Conservation (phyloP, 2,888 invertebrate species). For the Aporophyla nigra region DNA sequence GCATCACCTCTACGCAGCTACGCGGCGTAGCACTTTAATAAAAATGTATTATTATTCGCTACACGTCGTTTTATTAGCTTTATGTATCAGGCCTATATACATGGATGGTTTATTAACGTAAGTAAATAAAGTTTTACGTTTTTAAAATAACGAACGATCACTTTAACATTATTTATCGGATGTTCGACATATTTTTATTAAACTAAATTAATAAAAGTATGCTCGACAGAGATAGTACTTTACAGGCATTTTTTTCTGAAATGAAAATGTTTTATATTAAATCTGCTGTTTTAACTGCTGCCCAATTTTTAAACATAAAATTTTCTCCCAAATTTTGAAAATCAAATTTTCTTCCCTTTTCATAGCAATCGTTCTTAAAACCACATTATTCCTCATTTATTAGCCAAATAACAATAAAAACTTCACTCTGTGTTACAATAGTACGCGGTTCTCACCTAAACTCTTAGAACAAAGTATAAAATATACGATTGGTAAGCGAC, state of each 20-base stretch:
- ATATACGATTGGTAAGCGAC: constrained; percentile 65
- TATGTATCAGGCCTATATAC: constrained; percentile 2
- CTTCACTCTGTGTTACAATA: background rate
- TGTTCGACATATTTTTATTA: too few species aligned
- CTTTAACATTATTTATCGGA: background rate
- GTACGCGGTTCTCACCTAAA: constrained; percentile 43
- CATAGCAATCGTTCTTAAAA: background rate
- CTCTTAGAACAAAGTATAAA: constrained; percentile 61
- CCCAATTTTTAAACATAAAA: background rate
- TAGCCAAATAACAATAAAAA: constrained; percentile 36
- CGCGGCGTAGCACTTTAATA: constrained; percentile 37
- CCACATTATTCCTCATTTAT: constrained; percentile 1
- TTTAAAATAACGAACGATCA: background rate
- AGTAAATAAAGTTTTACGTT: background rate
- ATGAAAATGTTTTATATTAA: background rate
- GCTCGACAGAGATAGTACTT: background rate
- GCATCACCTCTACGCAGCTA: constrained; percentile 8
- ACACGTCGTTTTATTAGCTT: constrained; percentile 16
- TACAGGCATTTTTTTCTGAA: background rate
- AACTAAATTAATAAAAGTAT: background rate
- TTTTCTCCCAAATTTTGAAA: background rate
- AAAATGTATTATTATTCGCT: background rate
- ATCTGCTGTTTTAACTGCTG: too few species aligned
- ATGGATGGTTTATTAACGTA: background rate
- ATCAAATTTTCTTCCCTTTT: background rate